Evolutionary conservation across 1,140 invertebrate genomes (phyloP).

Genomic region (Papilio xuthus): DNA sequence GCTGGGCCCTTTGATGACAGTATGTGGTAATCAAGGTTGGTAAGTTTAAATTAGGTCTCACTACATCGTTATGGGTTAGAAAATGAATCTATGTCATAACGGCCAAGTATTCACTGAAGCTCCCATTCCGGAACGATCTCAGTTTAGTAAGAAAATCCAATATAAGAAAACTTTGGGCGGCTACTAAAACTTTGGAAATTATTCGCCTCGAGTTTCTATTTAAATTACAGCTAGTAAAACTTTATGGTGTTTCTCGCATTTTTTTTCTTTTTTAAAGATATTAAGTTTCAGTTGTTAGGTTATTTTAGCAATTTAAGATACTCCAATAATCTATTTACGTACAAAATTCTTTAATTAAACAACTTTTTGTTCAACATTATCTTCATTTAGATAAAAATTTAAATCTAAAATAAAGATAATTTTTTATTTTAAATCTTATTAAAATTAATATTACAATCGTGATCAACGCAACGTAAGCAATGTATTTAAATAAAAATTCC

Average conservation of each 20-base stretch:
- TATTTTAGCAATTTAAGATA: neutral
- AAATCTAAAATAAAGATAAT: too few relatives aligned
- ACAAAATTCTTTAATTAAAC: too few relatives aligned
- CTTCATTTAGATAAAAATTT: too few relatives aligned
- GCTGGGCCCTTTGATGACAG: too few relatives aligned
- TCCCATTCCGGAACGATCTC: neutral
- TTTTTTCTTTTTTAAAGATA: neutral
- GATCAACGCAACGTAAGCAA: neutral
- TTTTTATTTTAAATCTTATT: neutral
- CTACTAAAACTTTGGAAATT: conserved; percentile 14
- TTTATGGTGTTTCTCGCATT: neutral
- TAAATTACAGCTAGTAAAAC: conserved; percentile 1
- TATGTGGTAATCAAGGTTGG: too few relatives aligned
- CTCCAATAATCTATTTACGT: neutral
- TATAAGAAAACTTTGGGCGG: conserved; percentile 10
- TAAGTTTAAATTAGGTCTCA: neutral
- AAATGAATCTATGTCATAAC: neutral
- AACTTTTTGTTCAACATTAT: too few relatives aligned
- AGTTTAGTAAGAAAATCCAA: neutral
- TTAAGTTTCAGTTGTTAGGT: neutral
- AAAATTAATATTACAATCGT: neutral
- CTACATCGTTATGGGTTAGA: neutral
- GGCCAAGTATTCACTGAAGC: neutral
- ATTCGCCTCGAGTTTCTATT: neutral
- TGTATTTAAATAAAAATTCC: neutral